phyloP scores from a whole-genome alignment of 2,888 invertebrate species.

The Ischnus inquisitorius region DNA sequence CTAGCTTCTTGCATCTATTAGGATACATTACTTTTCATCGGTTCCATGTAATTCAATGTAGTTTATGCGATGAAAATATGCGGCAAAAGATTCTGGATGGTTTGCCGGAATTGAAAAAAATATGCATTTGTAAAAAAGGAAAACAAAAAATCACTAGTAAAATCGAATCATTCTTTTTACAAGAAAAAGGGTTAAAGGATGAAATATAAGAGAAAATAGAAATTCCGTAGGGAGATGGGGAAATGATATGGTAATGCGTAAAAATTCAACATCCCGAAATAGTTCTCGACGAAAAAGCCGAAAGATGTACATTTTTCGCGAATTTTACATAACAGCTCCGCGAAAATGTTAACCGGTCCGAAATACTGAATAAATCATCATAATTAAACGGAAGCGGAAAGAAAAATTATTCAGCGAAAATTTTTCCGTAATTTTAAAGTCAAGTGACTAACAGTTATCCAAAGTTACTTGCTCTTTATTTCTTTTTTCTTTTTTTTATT shows the following conservation, averaged over 20 bases:
- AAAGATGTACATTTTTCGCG: background rate
- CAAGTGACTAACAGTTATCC: background rate
- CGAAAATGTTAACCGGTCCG: background rate
- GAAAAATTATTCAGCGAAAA: background rate
- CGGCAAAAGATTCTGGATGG: no score
- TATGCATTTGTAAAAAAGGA: no score
- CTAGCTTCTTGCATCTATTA: background rate
- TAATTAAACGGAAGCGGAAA: background rate
- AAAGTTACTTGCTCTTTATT: background rate
- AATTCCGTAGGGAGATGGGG: background rate
- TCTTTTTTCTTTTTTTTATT: constrained; percentile 9
- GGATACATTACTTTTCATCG: background rate
- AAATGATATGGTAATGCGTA: background rate
- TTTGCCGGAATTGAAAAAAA: no score
- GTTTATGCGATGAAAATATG: no score
- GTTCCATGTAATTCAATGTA: no score
- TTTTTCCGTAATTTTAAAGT: background rate
- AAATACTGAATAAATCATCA: constrained; percentile 11
- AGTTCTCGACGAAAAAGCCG: background rate
- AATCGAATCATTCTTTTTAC: no score
- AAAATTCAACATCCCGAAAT: background rate
- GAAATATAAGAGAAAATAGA: no score
- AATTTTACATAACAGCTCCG: background rate
- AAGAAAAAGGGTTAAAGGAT: background rate
- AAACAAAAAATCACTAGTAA: no score